These are phyloP conservation scores for Olivierus martensii DNA, from an alignment of 1,140 invertebrate species.

Conservation along the genomic window DNA sequence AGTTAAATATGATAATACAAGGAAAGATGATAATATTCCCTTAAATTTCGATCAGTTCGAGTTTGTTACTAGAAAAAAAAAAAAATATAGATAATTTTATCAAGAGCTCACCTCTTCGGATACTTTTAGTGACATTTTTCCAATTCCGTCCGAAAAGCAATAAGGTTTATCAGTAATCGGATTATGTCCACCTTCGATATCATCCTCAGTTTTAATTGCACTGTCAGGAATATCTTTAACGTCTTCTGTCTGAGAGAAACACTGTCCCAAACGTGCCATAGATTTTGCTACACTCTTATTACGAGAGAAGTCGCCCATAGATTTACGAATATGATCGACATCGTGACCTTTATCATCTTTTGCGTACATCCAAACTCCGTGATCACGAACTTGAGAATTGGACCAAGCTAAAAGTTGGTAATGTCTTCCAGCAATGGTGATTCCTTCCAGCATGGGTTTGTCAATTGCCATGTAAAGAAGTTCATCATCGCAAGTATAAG, in stretches of 20 bases:
- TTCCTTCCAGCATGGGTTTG: constrained; percentile 9
- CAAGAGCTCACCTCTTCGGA: too few species aligned
- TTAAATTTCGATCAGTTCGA: too few species aligned
- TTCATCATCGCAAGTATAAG: constrained; percentile 6
- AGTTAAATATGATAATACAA: too few species aligned
- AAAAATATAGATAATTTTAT: too few species aligned
- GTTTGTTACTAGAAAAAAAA: too few species aligned
- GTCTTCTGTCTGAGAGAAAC: constrained; percentile 23
- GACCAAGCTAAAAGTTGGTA: constrained; percentile 24
- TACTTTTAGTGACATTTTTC: too few species aligned
- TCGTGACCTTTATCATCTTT: constrained; percentile 14
- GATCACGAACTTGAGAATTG: constrained; percentile 25
- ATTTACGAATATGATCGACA: constrained; percentile 18
- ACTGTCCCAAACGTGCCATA: constrained; percentile 26
- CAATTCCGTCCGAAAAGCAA: too few species aligned
- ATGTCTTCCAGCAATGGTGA: constrained; percentile 15
- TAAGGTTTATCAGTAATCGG: too few species aligned
- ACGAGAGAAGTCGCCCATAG: constrained; percentile 25
- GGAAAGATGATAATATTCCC: too few species aligned
- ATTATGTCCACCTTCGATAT: too few species aligned
- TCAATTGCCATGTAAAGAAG: neutral
- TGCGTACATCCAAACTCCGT: constrained; percentile 25
- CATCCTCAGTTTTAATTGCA: too few species aligned
- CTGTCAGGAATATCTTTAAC: too few species aligned
- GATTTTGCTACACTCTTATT: constrained; percentile 22